These are phyloP conservation scores for Phylloscopus whistleri DNA, from an alignment of 2,113 vertebrate genomes.

Conservation along the genomic window DNA sequence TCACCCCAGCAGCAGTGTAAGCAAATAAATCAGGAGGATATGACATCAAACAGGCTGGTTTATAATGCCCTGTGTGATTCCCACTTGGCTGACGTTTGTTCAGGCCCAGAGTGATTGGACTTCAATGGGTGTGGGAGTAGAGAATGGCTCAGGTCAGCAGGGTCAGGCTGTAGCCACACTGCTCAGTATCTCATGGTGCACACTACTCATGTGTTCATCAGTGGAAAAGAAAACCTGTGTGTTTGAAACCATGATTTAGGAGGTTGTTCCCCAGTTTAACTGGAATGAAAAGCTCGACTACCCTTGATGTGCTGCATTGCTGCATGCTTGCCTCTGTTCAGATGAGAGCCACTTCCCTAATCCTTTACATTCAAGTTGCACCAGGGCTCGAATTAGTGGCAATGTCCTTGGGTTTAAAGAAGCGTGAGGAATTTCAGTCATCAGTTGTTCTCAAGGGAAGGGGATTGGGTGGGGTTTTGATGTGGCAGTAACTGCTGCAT, in stretches of 20 bases:
- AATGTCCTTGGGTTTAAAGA: not conserved
- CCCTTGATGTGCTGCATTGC: not conserved
- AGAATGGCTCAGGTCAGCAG: not conserved
- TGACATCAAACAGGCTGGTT: not conserved
- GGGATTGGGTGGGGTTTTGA: not conserved
- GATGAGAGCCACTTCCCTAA: not conserved
- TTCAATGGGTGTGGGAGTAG: not conserved
- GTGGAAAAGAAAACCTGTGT: not conserved
- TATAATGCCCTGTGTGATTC: not conserved
- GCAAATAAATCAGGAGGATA: not conserved
- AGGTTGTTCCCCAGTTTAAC: not conserved
- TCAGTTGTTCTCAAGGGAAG: not conserved
- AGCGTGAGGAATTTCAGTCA: not conserved
- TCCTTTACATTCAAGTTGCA: not conserved
- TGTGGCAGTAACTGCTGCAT: not conserved
- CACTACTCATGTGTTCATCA: fast-evolving
- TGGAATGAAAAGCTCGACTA: not conserved
- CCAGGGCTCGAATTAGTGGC: not conserved
- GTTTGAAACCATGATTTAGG: not conserved
- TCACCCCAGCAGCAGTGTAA: not conserved
- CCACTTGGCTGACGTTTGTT: not conserved
- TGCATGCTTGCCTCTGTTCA: not conserved
- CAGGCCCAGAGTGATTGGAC: not conserved
- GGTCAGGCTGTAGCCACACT: not conserved
- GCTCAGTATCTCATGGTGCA: not conserved